Percentiles rank a stretch among this genome's conserved stretches.
Conservation (phyloP, 2,797 vertebrate genomes). For the Poeciliopsis infans region DNA sequence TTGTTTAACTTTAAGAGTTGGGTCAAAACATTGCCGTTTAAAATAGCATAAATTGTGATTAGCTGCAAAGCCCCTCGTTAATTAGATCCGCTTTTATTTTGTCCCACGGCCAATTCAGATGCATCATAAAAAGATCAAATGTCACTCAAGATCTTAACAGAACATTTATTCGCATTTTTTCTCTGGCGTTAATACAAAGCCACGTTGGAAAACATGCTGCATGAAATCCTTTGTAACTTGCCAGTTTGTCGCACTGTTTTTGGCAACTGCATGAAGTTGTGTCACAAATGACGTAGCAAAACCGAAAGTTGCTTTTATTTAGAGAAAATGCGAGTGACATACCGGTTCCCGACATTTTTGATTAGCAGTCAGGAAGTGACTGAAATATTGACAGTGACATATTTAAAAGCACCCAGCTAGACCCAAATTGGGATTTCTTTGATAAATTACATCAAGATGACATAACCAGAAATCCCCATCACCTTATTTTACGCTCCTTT, state of each 20-base stretch:
- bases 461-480: neutral
- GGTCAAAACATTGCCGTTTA: neutral
- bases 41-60: neutral
- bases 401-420: neutral
- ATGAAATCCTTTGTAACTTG: neutral
- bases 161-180: neutral
- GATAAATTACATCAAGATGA: neutral
- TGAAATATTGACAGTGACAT: neutral
- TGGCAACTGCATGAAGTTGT: neutral
- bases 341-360: neutral
- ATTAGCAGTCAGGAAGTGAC: neutral
- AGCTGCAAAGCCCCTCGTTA: neutral
- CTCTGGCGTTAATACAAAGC: neutral
- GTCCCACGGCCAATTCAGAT: neutral
- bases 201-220: neutral
- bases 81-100: neutral
- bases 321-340: neutral
- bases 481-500: constrained; percentile 10
- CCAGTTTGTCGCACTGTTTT: neutral
- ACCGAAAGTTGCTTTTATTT: neutral
- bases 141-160: neutral
- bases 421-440: constrained; percentile 2
- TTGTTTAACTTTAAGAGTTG: neutral
- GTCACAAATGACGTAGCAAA: neutral
- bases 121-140: neutral